Percentiles rank a stretch among this genome's conserved stretches.
These are phyloP conservation scores for Cirrhinus molitorella DNA, from an alignment of 2,797 vertebrate species.

Conservation along the genomic window DNA sequence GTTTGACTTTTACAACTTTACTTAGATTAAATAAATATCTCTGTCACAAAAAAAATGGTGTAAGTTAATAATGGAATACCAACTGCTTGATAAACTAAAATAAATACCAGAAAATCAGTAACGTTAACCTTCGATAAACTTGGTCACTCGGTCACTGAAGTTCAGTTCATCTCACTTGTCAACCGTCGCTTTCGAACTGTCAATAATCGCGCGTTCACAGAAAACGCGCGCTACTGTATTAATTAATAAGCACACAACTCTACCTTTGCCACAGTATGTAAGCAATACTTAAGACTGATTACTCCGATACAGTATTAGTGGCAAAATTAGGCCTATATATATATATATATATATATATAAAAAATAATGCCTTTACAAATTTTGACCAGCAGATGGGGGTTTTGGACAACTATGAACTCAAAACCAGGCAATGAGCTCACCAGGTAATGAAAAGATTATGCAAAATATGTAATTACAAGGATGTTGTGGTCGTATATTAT, in stretches of 20 bases:
- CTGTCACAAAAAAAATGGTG: background rate
- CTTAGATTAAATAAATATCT: background rate
- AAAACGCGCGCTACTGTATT: background rate
- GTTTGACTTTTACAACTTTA: background rate
- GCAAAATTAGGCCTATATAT: background rate
- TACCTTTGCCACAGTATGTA: background rate
- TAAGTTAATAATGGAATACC: background rate
- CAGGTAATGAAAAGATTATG: background rate
- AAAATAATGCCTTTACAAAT: background rate
- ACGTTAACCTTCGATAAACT: background rate
- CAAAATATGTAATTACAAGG: too few species aligned
- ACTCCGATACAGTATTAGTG: background rate
- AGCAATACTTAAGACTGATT: background rate
- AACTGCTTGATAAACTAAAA: background rate
- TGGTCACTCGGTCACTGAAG: background rate
- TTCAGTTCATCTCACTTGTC: background rate
- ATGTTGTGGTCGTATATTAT: background rate
- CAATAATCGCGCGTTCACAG: background rate
- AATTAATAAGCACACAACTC: background rate
- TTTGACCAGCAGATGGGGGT: constrained; percentile 16
- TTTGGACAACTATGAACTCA: background rate
- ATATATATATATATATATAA: too few species aligned
- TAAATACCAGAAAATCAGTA: background rate
- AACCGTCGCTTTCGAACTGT: background rate
- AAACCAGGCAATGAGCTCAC: background rate